Evolutionary conservation across 2,797 vertebrate species (phyloP), one percentile per base, ranked within the genome.

Genomic region (Myotis pilosus): DNA sequence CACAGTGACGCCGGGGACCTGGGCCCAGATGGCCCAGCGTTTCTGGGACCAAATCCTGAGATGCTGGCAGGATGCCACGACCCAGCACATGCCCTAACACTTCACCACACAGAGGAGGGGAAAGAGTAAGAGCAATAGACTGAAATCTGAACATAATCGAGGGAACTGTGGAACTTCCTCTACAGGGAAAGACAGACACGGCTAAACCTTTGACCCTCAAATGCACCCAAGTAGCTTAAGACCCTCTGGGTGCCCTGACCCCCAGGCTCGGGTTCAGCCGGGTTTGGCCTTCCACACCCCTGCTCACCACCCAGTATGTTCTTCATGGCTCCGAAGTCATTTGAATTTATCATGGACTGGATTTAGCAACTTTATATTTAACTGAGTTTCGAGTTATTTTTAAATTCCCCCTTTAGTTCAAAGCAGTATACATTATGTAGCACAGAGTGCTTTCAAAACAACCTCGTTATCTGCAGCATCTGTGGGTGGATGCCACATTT

Each of bases 1-100:
- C n/a, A 11, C 5, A 0, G 0, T 13, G 36, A 33, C 0, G 3
- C 12, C 20, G 8, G 13, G 62, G 64, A 49, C 6, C 1, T 30
- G 1, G 0, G 64, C 11, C 23, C 44, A 8, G 22, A 19, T 8
- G 41, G 7, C 28, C 12, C 0, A n/a, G 20, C 2, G 8, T 6
- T 22, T 33, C 33, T 4, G 28, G 49, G 19, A 60, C 33, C 3
- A 5, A 19, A 44, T 22, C 44, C 62, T 60, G 41, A 87, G 80
- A 57, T 0, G 0, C 28, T 55, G 33, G 57, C 92, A 64, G 76
- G 60, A 44, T 6, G 25, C 64, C 78, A 76, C 0, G 17, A 41
- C 33, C 91, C 47, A 17, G 19, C 23, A 23, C 7, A 4, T 2
- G 4, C 53, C 49, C 57, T 41, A n/a, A 7, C 12, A 49, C 64